Evolutionary conservation across 2,113 vertebrate species (phyloP).

Genomic region (Thamnophis sirtalis): DNA sequence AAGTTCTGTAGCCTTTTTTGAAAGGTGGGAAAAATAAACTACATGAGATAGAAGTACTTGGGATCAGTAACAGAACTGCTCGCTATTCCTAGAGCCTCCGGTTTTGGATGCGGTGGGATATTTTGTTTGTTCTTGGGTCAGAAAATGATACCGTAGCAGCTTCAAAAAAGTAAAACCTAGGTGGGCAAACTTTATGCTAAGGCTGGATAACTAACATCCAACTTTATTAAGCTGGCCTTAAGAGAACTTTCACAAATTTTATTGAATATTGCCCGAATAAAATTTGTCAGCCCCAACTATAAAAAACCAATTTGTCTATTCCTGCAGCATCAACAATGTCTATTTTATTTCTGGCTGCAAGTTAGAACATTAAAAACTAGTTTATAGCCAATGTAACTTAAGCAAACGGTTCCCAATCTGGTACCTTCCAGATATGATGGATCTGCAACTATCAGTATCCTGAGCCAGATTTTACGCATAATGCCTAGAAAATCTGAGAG

Average conservation of each 20-base stretch:
- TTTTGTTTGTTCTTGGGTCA: neutral
- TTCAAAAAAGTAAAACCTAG: neutral
- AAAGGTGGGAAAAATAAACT: neutral
- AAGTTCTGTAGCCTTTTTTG: slow-evolving; percentile 82
- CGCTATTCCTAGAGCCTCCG: neutral
- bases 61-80: neutral
- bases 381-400: neutral
- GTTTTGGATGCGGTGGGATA: neutral
- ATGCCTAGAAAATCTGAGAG: neutral
- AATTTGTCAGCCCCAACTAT: neutral
- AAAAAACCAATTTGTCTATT: neutral
- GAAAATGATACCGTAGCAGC: neutral
- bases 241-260: neutral
- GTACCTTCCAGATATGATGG: neutral
- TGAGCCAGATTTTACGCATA: neutral
- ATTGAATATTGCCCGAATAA: neutral
- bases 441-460: neutral
- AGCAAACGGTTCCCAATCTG: neutral
- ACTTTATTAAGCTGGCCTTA: too few species aligned
- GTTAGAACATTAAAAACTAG: neutral
- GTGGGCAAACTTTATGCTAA: too few species aligned
- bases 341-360: neutral
- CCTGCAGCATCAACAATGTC: neutral
- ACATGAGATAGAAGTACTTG: neutral
- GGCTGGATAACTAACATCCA: neutral